Conservation (phyloP, 2,888 invertebrate species). For the Lepas anatifera region DNA sequence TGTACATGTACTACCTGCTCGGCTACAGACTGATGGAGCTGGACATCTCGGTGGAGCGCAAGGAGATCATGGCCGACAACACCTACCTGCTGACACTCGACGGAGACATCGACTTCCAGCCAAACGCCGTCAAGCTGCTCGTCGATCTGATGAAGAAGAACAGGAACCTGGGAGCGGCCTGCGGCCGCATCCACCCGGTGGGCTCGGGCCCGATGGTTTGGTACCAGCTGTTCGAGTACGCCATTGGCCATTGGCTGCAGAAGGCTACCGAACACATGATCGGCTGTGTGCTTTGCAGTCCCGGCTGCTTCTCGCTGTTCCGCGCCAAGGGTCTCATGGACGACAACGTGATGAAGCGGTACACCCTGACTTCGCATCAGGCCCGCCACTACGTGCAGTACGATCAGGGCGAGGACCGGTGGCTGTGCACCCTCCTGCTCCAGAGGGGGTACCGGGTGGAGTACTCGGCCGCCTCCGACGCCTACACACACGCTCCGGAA, state of each 20-base stretch:
- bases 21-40: constrained; percentile 91
- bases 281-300: constrained; percentile 97
- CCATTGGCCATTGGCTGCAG: constrained; percentile 99
- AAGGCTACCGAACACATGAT: constrained; percentile 99
- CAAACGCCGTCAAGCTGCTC: constrained; percentile 81
- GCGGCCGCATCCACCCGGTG: constrained; percentile 95
- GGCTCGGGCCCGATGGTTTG: constrained; percentile 96
- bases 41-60: constrained; percentile 81
- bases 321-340: constrained; percentile 97
- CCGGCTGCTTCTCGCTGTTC: constrained; percentile 94
- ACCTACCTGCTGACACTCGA: constrained; percentile 89
- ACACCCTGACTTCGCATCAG: constrained; percentile 79
- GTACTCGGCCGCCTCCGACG: constrained; percentile 98
- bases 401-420: constrained; percentile 98
- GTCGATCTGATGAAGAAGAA: constrained; percentile 98
- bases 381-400: constrained; percentile 96
- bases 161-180: constrained; percentile 89
- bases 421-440: constrained; percentile 90
- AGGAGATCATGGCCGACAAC: constrained; percentile 90
- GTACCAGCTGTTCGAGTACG: constrained; percentile 99
- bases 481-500: constrained; percentile 96
- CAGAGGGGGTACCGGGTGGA: constrained; percentile 97
- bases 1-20: constrained; percentile 99
- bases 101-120: constrained; percentile 96
- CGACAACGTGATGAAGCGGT: constrained; percentile 95